Conservation (phyloP, 2,113 vertebrate species). For the Aplodontia rufa region DNA sequence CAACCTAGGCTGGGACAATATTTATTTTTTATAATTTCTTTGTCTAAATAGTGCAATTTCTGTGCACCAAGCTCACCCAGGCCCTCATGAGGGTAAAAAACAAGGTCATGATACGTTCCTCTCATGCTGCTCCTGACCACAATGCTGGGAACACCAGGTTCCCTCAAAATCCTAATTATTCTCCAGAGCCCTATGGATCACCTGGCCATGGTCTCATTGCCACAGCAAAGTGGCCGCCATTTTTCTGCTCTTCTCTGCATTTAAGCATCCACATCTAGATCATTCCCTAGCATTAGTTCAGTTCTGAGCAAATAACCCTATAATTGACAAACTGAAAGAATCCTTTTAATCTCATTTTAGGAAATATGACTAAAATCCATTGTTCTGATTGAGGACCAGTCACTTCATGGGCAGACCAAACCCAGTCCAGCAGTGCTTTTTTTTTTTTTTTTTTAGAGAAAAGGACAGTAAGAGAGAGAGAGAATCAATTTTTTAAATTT, state of each 20-base stretch:
- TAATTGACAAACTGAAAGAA: background rate
- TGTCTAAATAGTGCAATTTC: background rate
- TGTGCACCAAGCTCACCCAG: background rate
- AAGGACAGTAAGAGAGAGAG: too few species aligned
- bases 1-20: too few species aligned
- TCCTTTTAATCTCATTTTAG: background rate
- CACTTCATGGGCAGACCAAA: background rate
- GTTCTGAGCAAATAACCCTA: background rate
- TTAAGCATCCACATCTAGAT: background rate
- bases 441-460: too few species aligned
- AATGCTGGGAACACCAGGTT: background rate
- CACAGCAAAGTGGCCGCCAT: fast-evolving
- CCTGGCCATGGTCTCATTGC: background rate
- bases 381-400: background rate
- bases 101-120: background rate
- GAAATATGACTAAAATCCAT: background rate
- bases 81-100: background rate
- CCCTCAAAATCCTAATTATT: background rate
- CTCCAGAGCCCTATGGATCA: background rate
- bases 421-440: fast-evolving
- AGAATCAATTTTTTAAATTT: too few species aligned
- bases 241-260: background rate
- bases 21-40: background rate
- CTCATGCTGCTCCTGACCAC: background rate
- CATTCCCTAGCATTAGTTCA: background rate